These are phyloP conservation scores for Beroe ovata DNA, from an alignment of 37 sponge, comb jelly and placozoan genomes.

Conservation along the genomic window DNA sequence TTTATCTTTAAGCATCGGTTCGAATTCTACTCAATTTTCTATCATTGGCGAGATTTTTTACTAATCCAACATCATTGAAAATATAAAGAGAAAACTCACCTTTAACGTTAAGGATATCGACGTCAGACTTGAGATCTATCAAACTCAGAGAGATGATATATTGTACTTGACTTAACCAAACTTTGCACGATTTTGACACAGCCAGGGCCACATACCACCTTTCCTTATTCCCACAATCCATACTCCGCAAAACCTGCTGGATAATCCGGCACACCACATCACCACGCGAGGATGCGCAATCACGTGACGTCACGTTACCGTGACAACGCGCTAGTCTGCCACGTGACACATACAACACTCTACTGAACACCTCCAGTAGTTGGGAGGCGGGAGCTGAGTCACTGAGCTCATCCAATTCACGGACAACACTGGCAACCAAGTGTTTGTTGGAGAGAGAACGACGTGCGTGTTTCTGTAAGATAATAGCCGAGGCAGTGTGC, in stretches of 20 bases:
- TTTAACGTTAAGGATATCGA: background rate
- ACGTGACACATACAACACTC: conserved; percentile 4
- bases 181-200: conserved; percentile 2
- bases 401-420: background rate
- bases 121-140: background rate
- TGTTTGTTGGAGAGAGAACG: background rate
- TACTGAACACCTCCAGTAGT: background rate
- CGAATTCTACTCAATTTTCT: too few species aligned
- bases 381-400: background rate
- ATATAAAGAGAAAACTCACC: background rate
- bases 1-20: too few species aligned
- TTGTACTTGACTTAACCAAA: background rate
- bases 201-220: conserved; percentile 36
- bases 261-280: conserved; percentile 24
- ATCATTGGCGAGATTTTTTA: too few species aligned
- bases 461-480: conserved; percentile 26
- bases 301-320: background rate
- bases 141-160: background rate
- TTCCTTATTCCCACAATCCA: conserved; percentile 32
- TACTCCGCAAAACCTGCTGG: background rate
- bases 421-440: background rate
- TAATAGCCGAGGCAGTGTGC: conserved; percentile 7
- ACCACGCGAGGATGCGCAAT: background rate
- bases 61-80: too few species aligned
- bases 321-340: background rate